Conservation (phyloP, 2,113 vertebrate genomes). For the Rhizomys pruinosus region DNA sequence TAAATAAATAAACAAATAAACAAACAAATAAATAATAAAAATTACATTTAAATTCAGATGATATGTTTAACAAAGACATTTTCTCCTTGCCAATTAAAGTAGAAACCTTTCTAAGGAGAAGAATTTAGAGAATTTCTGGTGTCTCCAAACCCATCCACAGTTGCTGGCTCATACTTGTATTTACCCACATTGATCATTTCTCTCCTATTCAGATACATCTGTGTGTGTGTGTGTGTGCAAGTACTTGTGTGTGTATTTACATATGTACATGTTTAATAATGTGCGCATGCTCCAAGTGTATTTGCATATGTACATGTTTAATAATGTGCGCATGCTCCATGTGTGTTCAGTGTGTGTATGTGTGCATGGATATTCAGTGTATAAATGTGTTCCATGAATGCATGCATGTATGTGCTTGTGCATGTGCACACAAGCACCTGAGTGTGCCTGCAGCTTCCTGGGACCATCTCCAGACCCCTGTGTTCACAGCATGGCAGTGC, state of each 20-base stretch:
- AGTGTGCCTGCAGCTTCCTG: not conserved
- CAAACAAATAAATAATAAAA: too few species aligned
- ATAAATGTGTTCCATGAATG: too few species aligned
- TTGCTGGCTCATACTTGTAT: not conserved
- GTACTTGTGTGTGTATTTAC: fast-evolving
- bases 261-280: fast-evolving
- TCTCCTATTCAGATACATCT: not conserved
- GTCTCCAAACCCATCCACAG: not conserved
- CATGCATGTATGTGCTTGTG: fast-evolving
- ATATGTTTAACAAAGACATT: not conserved
- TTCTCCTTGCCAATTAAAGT: not conserved
- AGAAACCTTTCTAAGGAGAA: slow-evolving; percentile 23
- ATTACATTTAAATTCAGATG: not conserved
- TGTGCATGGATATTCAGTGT: not conserved
- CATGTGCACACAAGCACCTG: not conserved
- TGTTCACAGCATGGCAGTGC: not conserved
- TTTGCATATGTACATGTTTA: fast-evolving
- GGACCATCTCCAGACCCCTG: not conserved
- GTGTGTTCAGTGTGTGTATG: not conserved
- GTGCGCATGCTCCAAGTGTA: fast-evolving
- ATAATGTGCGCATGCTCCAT: fast-evolving
- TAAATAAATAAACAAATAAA: too few species aligned
- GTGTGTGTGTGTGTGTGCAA: not conserved
- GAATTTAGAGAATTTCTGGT: slow-evolving; percentile 8
- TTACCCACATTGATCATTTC: not conserved